Conservation (phyloP, 2,888 invertebrate species). For the Toxonevra muliebris region DNA sequence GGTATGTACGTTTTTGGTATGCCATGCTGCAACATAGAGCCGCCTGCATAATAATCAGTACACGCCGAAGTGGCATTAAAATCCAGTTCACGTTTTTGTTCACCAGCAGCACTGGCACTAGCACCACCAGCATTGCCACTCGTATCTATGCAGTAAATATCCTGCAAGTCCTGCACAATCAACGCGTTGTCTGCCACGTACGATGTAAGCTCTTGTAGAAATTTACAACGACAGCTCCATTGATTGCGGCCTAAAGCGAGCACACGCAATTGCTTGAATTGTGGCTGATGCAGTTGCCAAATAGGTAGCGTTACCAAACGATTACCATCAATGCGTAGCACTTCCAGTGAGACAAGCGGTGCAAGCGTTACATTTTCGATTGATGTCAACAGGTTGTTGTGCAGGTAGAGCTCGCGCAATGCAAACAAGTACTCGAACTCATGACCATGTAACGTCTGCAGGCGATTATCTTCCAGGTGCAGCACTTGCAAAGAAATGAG, state of each 20-base stretch:
- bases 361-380: constrained; percentile 84
- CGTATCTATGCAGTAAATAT: constrained; percentile 81
- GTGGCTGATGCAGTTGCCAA: constrained; percentile 71
- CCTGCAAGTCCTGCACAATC: constrained; percentile 81
- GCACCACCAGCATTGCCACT: constrained; percentile 24
- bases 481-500: constrained; percentile 82
- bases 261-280: constrained; percentile 63
- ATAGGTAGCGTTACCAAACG: constrained; percentile 82
- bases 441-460: constrained; percentile 82
- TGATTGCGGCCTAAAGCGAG: constrained; percentile 78
- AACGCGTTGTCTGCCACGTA: constrained; percentile 86
- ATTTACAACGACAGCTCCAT: constrained; percentile 92
- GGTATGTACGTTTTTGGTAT: constrained; percentile 84
- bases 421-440: constrained; percentile 87
- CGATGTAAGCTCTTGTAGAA: constrained; percentile 83
- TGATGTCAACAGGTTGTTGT: constrained; percentile 82
- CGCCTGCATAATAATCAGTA: constrained; percentile 86
- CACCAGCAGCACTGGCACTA: constrained; percentile 39
- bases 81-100: constrained; percentile 77
- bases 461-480: constrained; percentile 85
- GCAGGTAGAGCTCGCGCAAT: constrained; percentile 83
- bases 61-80: constrained; percentile 79
- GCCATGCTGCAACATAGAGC: constrained; percentile 80
- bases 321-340: constrained; percentile 85
- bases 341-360: constrained; percentile 80